Evolutionary conservation across 2,888 invertebrate species (phyloP), one percentile per base, ranked within the genome.

Genomic region (Megamerina dolium): DNA sequence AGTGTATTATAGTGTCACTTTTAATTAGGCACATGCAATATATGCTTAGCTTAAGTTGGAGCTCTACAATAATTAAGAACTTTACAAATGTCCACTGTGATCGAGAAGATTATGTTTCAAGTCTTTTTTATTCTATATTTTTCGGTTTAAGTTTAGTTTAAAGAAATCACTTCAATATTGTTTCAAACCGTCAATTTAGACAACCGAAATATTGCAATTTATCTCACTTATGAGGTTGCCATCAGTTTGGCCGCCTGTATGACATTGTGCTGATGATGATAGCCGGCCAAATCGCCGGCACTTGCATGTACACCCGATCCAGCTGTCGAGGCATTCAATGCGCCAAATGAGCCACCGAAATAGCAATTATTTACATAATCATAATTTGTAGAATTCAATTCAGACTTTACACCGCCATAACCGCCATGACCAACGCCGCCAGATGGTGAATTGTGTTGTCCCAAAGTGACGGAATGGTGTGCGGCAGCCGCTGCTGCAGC

Each of bases 231-330:
- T 70, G 87, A 86, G 43, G 87, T 85, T 10, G 87, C 87, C 81
- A 88, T 85, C 50, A 87, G 75, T 67, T 87, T 87, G 43, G 87
- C 86, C 46, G 87, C 85, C 49, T 86, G 85, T 30, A 87, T 86
- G 51, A 87, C 87, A 73, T 87, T 87, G 64, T 87, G 86, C 66
- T 87, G 87, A 72, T 87, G 87, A 86, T 86, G 20, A 86, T 83
- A 49, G 48, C 54, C 52, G 2, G 59, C 55, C 49, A 64, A 58
- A 32, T 63, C 63, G 20, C 60, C 50, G 8, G 63, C 55, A 6
- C 51, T 50, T 4, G 58, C 52, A n/a, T 54, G 49, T 17, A 57
- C 51, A 10, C 58, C 53, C 4, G 60, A 54, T 41, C 65, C 61
- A 29, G 63, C 59, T 1, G 56, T 51, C 23, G 66, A 58, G 5